These are phyloP conservation scores for Agriopis marginaria DNA, from an alignment of 2,888 invertebrate genomes.

Conservation along the genomic window DNA sequence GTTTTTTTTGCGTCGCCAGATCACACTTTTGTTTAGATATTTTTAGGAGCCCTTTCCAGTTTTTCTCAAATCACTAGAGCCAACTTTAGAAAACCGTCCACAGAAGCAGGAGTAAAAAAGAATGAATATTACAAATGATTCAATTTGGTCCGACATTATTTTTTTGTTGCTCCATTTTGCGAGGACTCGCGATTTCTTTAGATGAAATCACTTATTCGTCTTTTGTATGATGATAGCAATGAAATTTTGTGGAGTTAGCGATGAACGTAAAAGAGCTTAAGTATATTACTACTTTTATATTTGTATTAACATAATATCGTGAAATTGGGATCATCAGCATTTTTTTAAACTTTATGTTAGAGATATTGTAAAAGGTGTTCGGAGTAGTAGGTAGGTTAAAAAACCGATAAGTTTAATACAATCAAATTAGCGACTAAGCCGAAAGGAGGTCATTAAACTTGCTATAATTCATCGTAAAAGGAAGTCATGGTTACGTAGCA, in stretches of 20 bases:
- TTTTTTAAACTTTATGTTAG: no score
- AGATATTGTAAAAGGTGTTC: no score
- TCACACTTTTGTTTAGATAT: no score
- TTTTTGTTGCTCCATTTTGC: constrained; percentile 68
- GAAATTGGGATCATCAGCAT: no score
- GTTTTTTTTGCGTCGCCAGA: no score
- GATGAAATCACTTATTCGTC: constrained; percentile 70
- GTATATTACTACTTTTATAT: constrained; percentile 24
- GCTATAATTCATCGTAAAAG: no score
- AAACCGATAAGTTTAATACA: no score
- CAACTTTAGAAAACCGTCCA: constrained; percentile 61
- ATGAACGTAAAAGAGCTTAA: constrained; percentile 24
- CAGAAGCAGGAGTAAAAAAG: constrained; percentile 70
- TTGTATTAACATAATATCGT: no score
- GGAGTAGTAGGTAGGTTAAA: no score
- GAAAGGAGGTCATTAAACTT: no score
- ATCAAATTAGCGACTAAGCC: no score
- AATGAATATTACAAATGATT: constrained; percentile 82
- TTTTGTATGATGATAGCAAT: constrained; percentile 65
- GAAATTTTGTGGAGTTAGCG: constrained; percentile 53
- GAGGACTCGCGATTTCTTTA: constrained; percentile 66
- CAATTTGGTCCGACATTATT: constrained; percentile 78
- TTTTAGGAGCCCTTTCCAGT: constrained; percentile 45
- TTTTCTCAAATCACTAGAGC: constrained; percentile 38
- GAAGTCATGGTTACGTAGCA: no score